Conservation (phyloP, 2,113 vertebrate species). For the Carettochelys insculpta region DNA sequence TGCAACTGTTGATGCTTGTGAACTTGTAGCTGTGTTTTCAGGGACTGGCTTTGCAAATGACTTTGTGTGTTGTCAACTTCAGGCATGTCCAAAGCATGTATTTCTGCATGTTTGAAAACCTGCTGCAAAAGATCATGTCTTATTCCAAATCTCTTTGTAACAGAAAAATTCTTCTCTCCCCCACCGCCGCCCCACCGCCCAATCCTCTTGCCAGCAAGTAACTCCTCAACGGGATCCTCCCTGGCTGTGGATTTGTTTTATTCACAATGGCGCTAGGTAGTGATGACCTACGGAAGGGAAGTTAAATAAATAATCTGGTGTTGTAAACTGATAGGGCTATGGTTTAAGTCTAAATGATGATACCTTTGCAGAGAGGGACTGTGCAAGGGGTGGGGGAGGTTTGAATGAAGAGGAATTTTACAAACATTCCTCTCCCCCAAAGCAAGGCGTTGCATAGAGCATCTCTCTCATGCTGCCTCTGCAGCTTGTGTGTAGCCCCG, state of each 20-base stretch:
- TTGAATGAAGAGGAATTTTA: not conserved
- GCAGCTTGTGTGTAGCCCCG: not conserved
- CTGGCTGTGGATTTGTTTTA: not conserved
- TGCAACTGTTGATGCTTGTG: not conserved
- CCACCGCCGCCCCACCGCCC: too few relatives aligned
- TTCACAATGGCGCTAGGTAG: slow-evolving; percentile 3
- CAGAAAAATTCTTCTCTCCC: not conserved
- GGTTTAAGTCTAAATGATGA: not conserved
- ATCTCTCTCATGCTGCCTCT: not conserved
- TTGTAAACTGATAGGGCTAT: not conserved
- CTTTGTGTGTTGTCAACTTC: not conserved
- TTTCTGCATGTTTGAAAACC: not conserved
- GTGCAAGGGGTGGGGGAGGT: not conserved
- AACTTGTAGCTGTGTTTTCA: not conserved
- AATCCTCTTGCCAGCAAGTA: not conserved
- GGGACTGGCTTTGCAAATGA: not conserved
- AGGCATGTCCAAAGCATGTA: not conserved
- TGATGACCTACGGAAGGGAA: not conserved
- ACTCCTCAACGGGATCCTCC: not conserved
- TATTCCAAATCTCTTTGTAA: not conserved
- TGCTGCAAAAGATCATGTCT: not conserved
- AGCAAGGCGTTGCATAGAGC: not conserved
- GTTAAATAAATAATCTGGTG: too few relatives aligned
- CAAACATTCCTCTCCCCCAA: not conserved
- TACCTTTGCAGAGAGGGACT: not conserved